Percentiles rank a stretch among this genome's conserved stretches.
These are phyloP conservation scores for Pangasius mekongensis DNA, from an alignment of 2,797 vertebrate genomes.

Conservation along the genomic window DNA sequence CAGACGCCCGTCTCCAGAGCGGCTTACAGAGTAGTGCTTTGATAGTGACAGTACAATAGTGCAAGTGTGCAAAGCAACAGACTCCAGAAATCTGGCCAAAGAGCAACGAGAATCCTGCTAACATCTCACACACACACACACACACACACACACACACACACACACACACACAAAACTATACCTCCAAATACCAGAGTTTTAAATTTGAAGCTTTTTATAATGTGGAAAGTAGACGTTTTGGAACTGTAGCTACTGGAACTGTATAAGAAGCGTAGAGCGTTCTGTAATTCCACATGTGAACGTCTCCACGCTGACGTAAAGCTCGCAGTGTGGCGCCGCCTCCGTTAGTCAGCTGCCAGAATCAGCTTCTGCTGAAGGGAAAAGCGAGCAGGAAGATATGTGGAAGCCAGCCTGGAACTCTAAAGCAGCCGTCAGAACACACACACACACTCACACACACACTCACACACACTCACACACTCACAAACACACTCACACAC, in stretches of 20 bases:
- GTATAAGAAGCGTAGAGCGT: too few relatives aligned
- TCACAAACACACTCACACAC: neutral
- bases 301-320: neutral
- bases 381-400: neutral
- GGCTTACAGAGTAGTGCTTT: too few relatives aligned
- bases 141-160: slow-evolving; percentile 2
- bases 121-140: neutral
- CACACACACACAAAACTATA: slow-evolving; percentile 18
- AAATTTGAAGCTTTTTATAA: too few relatives aligned
- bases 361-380: neutral
- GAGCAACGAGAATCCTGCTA: neutral
- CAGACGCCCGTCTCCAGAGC: too few relatives aligned
- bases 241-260: neutral
- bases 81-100: neutral
- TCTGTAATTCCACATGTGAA: too few relatives aligned
- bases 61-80: neutral
- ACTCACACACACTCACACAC: too few relatives aligned
- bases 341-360: neutral
- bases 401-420: slow-evolving; percentile 1
- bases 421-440: neutral
- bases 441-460: neutral
- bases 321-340: neutral
- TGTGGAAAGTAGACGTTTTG: too few relatives aligned
- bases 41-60: too few relatives aligned
- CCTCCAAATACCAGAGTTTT: too few relatives aligned